Evolutionary conservation across 2,888 invertebrate species (phyloP), one percentile per base, ranked within the genome.

Genomic region (Nipponacmea schrenckii): DNA sequence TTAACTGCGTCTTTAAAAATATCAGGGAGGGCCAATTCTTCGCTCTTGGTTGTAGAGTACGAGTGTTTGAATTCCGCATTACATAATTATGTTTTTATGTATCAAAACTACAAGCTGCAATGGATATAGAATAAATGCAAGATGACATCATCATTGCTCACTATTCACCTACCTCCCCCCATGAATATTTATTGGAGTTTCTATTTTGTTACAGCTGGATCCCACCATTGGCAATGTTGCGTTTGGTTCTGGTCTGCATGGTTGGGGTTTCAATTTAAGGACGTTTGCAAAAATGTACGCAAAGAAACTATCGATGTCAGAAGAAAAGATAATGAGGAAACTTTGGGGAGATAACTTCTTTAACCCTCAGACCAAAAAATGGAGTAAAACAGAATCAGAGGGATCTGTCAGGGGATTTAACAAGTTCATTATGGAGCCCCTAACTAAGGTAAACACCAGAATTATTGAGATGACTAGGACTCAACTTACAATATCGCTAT

Each of bases 241-340:
- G 87, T 99, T 99, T 89, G 99, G 99, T 77, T 98, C 98, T n/a
- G 99, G 99, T 86, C 94, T 99, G 77, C 99, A 99, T 90, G 98
- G 99, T 79, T 99, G 99, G 99, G 99, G 98, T 63, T 99, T 99
- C 91, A 98, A 98, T 79, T 93, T 99, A 79, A 98, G 98, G 91
- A 98, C 98, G 92, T 99, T 99, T 91, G 92, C 98, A 56, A 97
- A 98, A 91, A 96, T 98, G 94, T 99, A 99, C 89, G 94, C 98
- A 31, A 95, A 96, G 89, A 99, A 98, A 91, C 98, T 99, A 93
- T 97, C 97, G 91, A 72, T 80, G 96, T 83, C 86, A 65, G 85
- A 98, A 90, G 94, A 95, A 69, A 99, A 98, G 90, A 93, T 99
- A 85, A 98, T 99, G 98, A 96, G 95, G 79, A 87, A 89, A 75